A percentile compares a stretch with the other conserved stretches of the same genome.
Evolutionary conservation across 2,113 vertebrate species (phyloP).

Genomic region (Alethe castanea): DNA sequence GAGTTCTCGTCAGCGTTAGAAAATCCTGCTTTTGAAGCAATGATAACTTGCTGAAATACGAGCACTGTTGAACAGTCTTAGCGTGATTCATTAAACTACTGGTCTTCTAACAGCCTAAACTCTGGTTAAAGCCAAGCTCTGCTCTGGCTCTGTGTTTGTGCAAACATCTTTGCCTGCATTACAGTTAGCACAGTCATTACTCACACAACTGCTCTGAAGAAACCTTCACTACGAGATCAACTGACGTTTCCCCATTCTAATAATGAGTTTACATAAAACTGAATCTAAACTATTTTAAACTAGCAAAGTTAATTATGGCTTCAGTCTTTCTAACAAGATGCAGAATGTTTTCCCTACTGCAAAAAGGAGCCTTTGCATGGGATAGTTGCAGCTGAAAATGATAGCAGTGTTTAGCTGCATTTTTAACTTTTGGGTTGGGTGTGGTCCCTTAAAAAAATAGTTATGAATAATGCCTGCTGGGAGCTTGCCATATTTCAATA

Average conservation of each 20-base stretch:
- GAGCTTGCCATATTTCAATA: slow-evolving; percentile 73
- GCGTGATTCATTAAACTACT: slow-evolving; percentile 43
- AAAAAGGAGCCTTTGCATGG: slow-evolving; percentile 30
- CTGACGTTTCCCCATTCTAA: not conserved
- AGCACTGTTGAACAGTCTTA: not conserved
- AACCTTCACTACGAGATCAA: slow-evolving; percentile 5
- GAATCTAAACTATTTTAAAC: slow-evolving; percentile 9
- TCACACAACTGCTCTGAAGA: not conserved
- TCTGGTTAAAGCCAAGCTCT: slow-evolving; percentile 40
- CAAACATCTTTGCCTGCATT: slow-evolving; percentile 44
- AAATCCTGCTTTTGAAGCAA: not conserved
- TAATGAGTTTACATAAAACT: not conserved
- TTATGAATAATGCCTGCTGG: slow-evolving; percentile 78
- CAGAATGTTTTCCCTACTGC: slow-evolving; percentile 28
- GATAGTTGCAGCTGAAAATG: slow-evolving; percentile 63
- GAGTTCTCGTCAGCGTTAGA: not conserved
- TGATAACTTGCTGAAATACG: not conserved
- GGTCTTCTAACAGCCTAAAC: slow-evolving; percentile 28
- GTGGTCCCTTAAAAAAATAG: slow-evolving; percentile 74
- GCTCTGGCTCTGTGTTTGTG: slow-evolving; percentile 36
- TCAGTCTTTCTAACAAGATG: slow-evolving; percentile 13
- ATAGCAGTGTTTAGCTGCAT: slow-evolving; percentile 64
- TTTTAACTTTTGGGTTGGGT: slow-evolving; percentile 70
- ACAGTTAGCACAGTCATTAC: slow-evolving; percentile 37
- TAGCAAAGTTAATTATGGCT: slow-evolving; percentile 14